Conservation (phyloP, 2,888 invertebrate species). For the Limnephilus marmoratus region DNA sequence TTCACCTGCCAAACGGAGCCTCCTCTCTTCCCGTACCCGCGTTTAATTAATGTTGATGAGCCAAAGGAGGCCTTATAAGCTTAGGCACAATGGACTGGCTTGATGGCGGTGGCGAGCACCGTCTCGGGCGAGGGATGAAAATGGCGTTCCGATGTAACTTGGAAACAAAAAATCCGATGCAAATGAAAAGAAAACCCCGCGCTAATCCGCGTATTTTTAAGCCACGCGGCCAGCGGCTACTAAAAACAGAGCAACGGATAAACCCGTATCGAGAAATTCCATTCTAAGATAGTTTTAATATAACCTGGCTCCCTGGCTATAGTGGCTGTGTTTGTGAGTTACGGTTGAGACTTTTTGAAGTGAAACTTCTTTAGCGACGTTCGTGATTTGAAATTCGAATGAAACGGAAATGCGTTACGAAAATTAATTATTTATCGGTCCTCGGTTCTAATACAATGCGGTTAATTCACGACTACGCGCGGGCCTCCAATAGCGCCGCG, state of each 20-base stretch:
- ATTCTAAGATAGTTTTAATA: not conserved
- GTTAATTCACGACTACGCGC: no score
- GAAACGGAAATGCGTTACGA: no score
- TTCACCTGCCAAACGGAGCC: constrained; percentile 37
- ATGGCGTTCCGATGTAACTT: constrained; percentile 34
- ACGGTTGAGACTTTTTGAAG: not conserved
- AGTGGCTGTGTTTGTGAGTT: not conserved
- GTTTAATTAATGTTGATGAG: constrained; percentile 41
- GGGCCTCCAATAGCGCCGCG: no score
- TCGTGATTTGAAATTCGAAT: no score
- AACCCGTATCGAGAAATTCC: not conserved
- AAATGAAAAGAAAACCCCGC: constrained; percentile 21
- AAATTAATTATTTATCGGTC: no score
- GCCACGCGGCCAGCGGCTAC: not conserved
- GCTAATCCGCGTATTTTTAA: constrained; percentile 21
- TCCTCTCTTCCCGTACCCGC: not conserved
- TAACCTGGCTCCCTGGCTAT: not conserved
- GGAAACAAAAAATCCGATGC: constrained; percentile 33
- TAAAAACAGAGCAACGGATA: not conserved
- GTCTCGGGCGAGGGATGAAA: constrained; percentile 8
- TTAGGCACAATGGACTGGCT: constrained; percentile 34
- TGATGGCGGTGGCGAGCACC: constrained; percentile 15
- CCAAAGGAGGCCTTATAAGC: constrained; percentile 39
- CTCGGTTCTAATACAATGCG: no score
- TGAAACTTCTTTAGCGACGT: no score